Evolutionary conservation across 2,113 vertebrate species (phyloP), one percentile per base, ranked within the genome.

Genomic region (Menura novaehollandiae): DNA sequence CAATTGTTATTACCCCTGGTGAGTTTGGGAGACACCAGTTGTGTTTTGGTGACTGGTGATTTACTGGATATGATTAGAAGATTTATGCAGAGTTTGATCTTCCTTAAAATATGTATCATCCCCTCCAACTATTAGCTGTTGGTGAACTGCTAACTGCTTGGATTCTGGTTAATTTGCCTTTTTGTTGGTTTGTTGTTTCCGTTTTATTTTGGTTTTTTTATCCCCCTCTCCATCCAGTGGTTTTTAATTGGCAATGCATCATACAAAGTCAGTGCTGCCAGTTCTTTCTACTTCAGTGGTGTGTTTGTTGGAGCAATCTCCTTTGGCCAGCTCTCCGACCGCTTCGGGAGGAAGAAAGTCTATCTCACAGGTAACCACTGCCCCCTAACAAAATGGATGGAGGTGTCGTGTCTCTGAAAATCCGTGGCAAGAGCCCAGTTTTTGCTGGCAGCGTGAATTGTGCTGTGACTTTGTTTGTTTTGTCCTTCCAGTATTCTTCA

Each of bases 271-370:
- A 97, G 97, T 26, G 97, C 94, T 20, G 98, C 98, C 14, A 98
- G 98, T 85, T 98, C 98, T 33, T 97, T 97, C 73, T 98, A 98
- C 97, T 98, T 98, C 92, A 98, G 98, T 41, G 98, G 98, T 18
- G 98, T 98, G 62, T 98, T 98, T 68, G 92, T 98, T 67, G 98
- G 98, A 41, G 98, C 98, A 16, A 97, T 98, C 82, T 96, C 95
- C 55, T 98, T 98, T 37, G 98, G 98, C 15, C 98, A 98, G 74
- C 97, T 98, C 46, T 98, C 98, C 0, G 98, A 98, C 90, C 98
- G 95, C 56, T 98, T 98, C 0, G 98, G 98, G 39, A 98, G 98
- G 90, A 98, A 98, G 67, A 98, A 97, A 30, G 97, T 98, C 73
- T 98, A 98, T 91, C 98, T 98, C 55, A 96, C 97, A 97, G 98